phyloP scores from a whole-genome alignment of 2,888 invertebrate species.

The Trichopria drosophilae region DNA sequence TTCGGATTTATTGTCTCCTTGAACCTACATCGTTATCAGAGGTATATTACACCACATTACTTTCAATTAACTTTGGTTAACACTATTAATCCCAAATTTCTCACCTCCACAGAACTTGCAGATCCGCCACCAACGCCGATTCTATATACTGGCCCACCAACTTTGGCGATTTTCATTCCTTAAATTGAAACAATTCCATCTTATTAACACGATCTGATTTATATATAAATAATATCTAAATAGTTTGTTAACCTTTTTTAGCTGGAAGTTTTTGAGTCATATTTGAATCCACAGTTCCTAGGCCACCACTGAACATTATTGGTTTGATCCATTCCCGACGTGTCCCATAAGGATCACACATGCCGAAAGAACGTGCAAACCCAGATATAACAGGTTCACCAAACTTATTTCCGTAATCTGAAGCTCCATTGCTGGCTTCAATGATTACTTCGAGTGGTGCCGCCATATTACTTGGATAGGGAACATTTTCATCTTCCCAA shows the following conservation, averaged over 20 bases:
- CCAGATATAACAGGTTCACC: conserved; percentile 93
- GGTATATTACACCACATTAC: conserved; percentile 28
- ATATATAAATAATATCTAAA: too few species aligned
- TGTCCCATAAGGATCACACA: conserved; percentile 66
- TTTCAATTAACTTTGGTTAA: neutral
- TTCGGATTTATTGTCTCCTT: conserved; percentile 82
- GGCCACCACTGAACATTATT: conserved; percentile 97
- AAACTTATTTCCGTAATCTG: conserved; percentile 98
- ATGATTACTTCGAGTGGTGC: conserved; percentile 86
- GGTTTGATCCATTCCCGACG: conserved; percentile 96
- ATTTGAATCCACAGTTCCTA: conserved; percentile 83
- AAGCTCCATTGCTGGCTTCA: conserved; percentile 96
- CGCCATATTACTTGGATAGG: conserved; percentile 88
- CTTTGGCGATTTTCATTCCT: conserved; percentile 87
- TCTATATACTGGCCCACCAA: conserved; percentile 93
- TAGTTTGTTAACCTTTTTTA: conserved; percentile 64
- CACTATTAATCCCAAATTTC: too few species aligned
- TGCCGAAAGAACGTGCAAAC: conserved; percentile 88
- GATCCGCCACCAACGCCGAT: conserved; percentile 97
- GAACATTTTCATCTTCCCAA: conserved; percentile 73
- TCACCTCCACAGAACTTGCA: conserved; percentile 82
- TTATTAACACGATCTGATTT: neutral
- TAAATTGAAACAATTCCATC: conserved; percentile 26
- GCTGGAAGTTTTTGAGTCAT: conserved; percentile 80
- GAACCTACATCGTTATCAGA: conserved; percentile 62